phyloP scores from a whole-genome alignment of 2,113 vertebrate species.

The Xiphias gladius region DNA sequence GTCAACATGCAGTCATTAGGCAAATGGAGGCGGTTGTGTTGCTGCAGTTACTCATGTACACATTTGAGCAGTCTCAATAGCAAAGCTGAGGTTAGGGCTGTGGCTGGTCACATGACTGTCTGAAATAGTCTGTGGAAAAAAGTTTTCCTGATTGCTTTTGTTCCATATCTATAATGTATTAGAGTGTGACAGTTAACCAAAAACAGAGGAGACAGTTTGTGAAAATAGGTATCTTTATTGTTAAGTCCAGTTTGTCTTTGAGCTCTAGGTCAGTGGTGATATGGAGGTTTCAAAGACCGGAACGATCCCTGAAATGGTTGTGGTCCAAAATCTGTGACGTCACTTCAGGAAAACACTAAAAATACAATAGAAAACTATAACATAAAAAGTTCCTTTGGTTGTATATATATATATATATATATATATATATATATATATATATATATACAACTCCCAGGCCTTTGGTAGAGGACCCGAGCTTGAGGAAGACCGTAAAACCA shows the following conservation, averaged over 20 bases:
- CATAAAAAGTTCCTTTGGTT: constrained; percentile 38
- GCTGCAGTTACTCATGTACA: neutral
- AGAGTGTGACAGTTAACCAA: neutral
- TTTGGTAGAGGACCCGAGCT: too few relatives aligned
- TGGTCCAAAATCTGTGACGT: neutral
- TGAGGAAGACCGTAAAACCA: too few relatives aligned
- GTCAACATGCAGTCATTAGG: constrained; percentile 21
- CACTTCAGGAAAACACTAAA: constrained; percentile 21
- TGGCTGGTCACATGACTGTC: neutral
- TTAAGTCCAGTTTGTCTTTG: neutral
- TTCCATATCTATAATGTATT: neutral
- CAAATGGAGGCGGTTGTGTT: neutral
- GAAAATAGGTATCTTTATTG: constrained; percentile 66
- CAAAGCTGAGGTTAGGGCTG: neutral
- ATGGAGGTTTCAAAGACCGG: constrained; percentile 2
- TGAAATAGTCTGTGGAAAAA: neutral
- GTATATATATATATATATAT: neutral
- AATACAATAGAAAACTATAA: neutral
- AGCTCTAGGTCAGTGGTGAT: neutral
- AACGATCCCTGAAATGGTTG: constrained; percentile 3
- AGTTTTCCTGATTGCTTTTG: neutral
- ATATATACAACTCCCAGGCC: too few relatives aligned
- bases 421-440: too few relatives aligned
- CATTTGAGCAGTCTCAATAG: neutral
- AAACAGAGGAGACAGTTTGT: constrained; percentile 29